Percentiles rank a stretch among this genome's conserved stretches.
Evolutionary conservation across 2,113 vertebrate species (phyloP).

Genomic region (Onychorhynchus coronatus): DNA sequence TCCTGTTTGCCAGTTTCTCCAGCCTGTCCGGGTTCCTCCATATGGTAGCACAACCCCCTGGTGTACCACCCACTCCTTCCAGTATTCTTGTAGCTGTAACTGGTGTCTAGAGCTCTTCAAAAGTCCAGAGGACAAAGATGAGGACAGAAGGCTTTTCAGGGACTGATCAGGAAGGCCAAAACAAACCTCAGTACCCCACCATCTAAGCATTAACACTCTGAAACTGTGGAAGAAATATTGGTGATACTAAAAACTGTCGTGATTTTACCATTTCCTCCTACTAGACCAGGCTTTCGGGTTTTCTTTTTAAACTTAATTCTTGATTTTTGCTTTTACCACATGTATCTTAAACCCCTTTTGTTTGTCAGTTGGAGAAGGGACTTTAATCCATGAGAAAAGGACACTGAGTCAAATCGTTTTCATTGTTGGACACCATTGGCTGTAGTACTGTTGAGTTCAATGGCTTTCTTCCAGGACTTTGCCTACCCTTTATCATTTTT

Average conservation of each 20-base stretch:
- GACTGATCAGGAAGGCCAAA: background rate
- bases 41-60: background rate
- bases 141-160: background rate
- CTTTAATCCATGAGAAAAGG: background rate
- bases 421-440: background rate
- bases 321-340: background rate
- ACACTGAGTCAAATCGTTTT: background rate
- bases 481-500: background rate
- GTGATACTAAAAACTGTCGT: background rate
- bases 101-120: background rate
- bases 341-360: background rate
- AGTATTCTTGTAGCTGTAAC: background rate
- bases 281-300: background rate
- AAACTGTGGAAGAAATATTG: background rate
- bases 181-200: background rate
- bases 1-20: background rate
- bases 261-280: background rate
- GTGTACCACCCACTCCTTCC: background rate
- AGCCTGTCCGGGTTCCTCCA: background rate
- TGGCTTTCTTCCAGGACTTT: background rate
- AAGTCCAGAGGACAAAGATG: background rate
- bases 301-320: background rate
- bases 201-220: background rate
- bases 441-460: background rate
- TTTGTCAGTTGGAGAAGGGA: background rate